Evolutionary conservation across 2,888 invertebrate genomes (phyloP), one percentile per base, ranked within the genome.

Genomic region (Archips crataeganus): DNA sequence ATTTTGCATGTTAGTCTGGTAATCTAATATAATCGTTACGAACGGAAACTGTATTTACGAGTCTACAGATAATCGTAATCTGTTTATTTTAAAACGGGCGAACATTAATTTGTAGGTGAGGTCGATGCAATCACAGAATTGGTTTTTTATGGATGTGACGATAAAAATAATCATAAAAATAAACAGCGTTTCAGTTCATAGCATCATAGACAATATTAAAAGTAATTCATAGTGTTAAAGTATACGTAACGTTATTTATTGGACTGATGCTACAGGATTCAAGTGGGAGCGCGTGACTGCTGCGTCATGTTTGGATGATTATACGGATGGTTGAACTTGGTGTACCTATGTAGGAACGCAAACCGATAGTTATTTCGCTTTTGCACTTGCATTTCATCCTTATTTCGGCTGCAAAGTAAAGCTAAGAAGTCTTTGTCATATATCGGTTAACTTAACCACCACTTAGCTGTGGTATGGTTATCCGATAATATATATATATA

Each of bases 291-390:
- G 71, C 71, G 61, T 73, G 72, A 68, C 49, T 54, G 49, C 54
- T 39, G 45, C 36, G 47, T 57, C 42, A 42, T 73, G 72, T 63
- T 68, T 68, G 60, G 59, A 68, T 63, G 72, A 63, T 72, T 72
- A 59, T 62, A 63, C 49, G 63, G 47, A n/a, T 2, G 51, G 63
- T 15, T 63, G 39, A 6, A 23, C 47, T 32, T 9, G 5, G 47
- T 2, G 13, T 47, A 23, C 47, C 23, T 3, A 39, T 63, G 47
- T 34, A 32, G 47, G 32, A 47, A 32, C 4, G 5, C 23, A 62
- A 9, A 11, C 36, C 60, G 34, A 13, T 13, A 2, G 3, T 36
- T 23, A 23, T 9, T n/a, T 39, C 39, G 4, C 36, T n/a, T 36
- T 36, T 9, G 32, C 39, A 60, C n/a, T 60, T n/a, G 60, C 60